Conservation (phyloP, 2,113 vertebrate species). For the Phrynocephalus versicolor region DNA sequence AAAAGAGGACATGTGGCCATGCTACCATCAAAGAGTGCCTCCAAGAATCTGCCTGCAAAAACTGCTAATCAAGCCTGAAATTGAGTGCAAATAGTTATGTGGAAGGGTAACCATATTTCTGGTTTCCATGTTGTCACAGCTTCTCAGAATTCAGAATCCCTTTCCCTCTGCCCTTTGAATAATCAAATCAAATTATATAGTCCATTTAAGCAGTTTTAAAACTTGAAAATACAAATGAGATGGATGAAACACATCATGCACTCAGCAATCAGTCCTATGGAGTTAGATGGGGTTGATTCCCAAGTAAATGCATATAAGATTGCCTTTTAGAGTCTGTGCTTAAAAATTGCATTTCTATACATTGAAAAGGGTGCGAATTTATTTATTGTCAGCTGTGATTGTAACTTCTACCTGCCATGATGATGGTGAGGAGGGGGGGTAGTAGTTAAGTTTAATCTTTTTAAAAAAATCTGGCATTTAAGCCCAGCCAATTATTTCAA, state of each 20-base stretch:
- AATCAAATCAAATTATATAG: neutral
- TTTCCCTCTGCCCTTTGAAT: neutral
- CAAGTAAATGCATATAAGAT: neutral
- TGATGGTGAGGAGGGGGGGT: neutral
- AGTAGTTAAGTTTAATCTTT: slow-evolving; percentile 34
- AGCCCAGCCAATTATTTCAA: slow-evolving; percentile 58
- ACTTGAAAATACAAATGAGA: neutral
- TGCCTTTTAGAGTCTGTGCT: neutral
- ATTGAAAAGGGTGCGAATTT: neutral
- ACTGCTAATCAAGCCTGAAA: neutral
- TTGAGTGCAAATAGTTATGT: too few relatives aligned
- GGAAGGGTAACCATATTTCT: too few relatives aligned
- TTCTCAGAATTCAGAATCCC: too few relatives aligned
- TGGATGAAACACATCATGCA: neutral
- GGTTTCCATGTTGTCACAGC: too few relatives aligned
- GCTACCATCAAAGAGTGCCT: too few relatives aligned
- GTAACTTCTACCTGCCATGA: neutral
- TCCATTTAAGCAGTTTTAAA: neutral
- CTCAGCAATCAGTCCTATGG: neutral
- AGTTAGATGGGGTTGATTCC: neutral
- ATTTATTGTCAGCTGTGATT: neutral
- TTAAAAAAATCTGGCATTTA: slow-evolving; percentile 39
- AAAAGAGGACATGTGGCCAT: too few relatives aligned
- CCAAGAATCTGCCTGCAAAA: too few relatives aligned
- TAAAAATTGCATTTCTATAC: neutral